Evolutionary conservation across 2,113 vertebrate genomes (phyloP).

Genomic region (Calonectris borealis): DNA sequence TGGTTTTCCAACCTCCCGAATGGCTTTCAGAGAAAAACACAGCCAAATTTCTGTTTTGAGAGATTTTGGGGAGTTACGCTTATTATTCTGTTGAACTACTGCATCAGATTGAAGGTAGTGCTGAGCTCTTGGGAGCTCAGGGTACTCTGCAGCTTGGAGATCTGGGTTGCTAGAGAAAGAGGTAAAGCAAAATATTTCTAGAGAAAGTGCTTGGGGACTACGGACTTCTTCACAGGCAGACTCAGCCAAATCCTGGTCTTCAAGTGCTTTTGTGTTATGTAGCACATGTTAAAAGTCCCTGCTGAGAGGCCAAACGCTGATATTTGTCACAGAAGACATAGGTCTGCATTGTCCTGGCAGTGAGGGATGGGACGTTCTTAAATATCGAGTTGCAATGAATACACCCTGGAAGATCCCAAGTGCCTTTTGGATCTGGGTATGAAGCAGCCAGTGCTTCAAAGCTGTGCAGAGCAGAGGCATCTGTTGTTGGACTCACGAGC

Average conservation of each 20-base stretch:
- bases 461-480: background rate
- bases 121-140: background rate
- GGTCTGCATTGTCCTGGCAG: background rate
- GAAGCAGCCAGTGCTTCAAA: background rate
- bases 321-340: background rate
- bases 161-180: background rate
- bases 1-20: background rate
- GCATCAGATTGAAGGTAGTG: background rate
- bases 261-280: background rate
- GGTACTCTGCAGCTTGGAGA: background rate
- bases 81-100: background rate
- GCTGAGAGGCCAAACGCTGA: background rate
- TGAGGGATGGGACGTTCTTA: background rate
- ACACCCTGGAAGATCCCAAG: background rate
- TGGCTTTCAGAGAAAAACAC: background rate
- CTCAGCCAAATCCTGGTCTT: background rate
- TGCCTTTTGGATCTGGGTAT: background rate
- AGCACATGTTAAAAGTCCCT: background rate
- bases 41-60: background rate
- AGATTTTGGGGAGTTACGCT: background rate
- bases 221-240: background rate
- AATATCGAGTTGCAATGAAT: background rate
- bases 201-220: background rate
- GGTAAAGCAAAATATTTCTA: background rate
- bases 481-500: fast-evolving